Evolutionary conservation across 2,888 invertebrate species (phyloP), one percentile per base, ranked within the genome.

Genomic region (Eumacrocentrus americanus): DNA sequence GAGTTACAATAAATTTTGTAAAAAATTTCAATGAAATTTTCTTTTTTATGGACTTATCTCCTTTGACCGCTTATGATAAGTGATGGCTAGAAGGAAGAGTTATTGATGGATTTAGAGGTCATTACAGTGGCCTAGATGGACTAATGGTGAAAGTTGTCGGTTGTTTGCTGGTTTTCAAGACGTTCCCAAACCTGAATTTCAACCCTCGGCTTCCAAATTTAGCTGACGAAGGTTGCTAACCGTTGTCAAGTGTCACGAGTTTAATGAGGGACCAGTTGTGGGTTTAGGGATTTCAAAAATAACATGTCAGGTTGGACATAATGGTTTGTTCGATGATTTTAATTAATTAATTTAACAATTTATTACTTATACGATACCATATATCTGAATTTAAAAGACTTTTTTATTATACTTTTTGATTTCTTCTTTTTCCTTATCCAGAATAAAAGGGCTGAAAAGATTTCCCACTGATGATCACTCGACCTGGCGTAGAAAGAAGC

Each of bases 161-260:
- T 40, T 35, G 23, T 46, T 46, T 5, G 3, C 3, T 11, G 22
- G 23, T 46, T 46, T 46, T 46, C 25, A 42, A 23, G 46, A 46
- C 22, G 12, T 3, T 2, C 6, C n/a, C 46, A 23, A 46, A 46
- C 12, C 23, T 23, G 5, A 23, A 46, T 22, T 46, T 46, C 23
- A 46, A 12, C 46, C 46, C 23, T 22, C 22, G 25, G 46, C 46
- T 22, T 7, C 12, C 23, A 1, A 20, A 46, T 46, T 23, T 23
- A 22, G 46, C 46, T 46, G 46, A 46, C 46, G 14, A 23, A 25
- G 25, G 23, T 14, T 25, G 46, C 25, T 46, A 23, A 46, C 46
- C 46, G 12, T 46, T 23, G 20, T 20, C n/a, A n/a, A 12, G 22
- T 25, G 46, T n/a, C 46, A 46, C 46, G 7, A 46, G 23, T 22